These are phyloP conservation scores for Pilophorus perplexus DNA, from an alignment of 2,888 invertebrate genomes.

Conservation along the genomic window DNA sequence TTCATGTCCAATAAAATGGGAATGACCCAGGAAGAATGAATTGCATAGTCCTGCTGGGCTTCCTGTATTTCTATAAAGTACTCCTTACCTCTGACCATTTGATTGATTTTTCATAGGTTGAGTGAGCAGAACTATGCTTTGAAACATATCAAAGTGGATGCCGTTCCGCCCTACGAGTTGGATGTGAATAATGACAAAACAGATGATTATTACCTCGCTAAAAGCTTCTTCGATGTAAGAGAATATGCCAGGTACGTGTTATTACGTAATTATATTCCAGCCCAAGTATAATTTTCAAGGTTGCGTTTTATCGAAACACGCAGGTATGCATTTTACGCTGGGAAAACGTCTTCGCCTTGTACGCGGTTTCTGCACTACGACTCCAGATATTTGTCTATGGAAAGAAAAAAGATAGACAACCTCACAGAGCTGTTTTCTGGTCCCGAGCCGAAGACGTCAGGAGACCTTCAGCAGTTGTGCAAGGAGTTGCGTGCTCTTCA, in stretches of 20 bases:
- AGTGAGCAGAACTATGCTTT: slow-evolving; percentile 79
- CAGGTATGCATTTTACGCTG: slow-evolving; percentile 75
- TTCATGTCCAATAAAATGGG: no score
- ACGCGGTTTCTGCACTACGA: slow-evolving; percentile 82
- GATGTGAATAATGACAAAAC: slow-evolving; percentile 64
- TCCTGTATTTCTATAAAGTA: no score
- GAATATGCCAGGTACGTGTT: slow-evolving; percentile 72
- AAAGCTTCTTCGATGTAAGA: slow-evolving; percentile 83
- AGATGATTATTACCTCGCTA: slow-evolving; percentile 74
- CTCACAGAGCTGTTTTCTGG: slow-evolving; percentile 66
- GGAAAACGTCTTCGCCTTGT: slow-evolving; percentile 67
- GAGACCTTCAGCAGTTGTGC: slow-evolving; percentile 58
- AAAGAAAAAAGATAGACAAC: slow-evolving; percentile 85
- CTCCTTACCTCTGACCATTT: no score
- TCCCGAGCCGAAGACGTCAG: slow-evolving; percentile 58
- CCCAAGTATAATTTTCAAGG: not conserved
- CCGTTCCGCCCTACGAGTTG: slow-evolving; percentile 48
- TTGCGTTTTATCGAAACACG: no score
- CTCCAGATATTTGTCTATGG: slow-evolving; percentile 81
- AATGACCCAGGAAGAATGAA: no score
- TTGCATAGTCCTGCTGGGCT: no score
- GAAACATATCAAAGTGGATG: slow-evolving; percentile 61
- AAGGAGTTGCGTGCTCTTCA: slow-evolving; percentile 60
- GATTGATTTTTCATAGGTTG: slow-evolving; percentile 61
- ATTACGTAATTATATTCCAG: not conserved